These are phyloP conservation scores for Tachuris rubrigastra DNA, from an alignment of 2,113 vertebrate genomes.

Conservation along the genomic window DNA sequence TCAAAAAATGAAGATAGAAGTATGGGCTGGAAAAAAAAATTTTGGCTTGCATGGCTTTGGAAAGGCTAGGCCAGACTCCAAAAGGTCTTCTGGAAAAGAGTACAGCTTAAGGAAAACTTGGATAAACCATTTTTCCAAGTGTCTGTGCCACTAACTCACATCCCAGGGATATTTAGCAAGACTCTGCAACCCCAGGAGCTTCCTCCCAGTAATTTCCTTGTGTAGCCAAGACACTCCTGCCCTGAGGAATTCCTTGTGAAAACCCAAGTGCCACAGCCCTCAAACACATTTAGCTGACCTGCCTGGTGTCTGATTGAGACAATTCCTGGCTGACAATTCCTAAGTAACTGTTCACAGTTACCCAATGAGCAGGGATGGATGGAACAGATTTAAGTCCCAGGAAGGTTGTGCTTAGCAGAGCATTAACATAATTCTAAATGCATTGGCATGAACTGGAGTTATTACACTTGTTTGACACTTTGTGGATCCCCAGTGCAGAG, in stretches of 20 bases:
- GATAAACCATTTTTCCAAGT: not conserved
- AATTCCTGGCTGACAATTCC: not conserved
- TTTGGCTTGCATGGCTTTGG: not conserved
- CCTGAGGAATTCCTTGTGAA: not conserved
- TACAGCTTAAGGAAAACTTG: not conserved
- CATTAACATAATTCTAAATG: not conserved
- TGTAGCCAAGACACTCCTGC: not conserved
- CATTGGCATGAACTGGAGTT: not conserved
- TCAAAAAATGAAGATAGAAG: not conserved
- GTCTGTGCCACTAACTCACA: not conserved
- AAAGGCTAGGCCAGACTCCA: not conserved
- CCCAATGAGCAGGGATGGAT: not conserved
- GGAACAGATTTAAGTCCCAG: not conserved
- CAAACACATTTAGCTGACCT: not conserved
- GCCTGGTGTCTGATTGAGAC: not conserved
- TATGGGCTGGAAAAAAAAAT: not conserved
- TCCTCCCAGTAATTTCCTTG: not conserved
- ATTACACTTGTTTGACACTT: not conserved
- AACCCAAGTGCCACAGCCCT: not conserved
- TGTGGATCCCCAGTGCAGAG: not conserved
- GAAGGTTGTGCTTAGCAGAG: not conserved
- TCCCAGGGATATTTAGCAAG: not conserved
- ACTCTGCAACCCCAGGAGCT: not conserved
- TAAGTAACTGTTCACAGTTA: not conserved
- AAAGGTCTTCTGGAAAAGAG: not conserved